Base-by-base conservation (phyloP, 2,797 vertebrate genomes). In the Catostomus latipinnis region DNA sequence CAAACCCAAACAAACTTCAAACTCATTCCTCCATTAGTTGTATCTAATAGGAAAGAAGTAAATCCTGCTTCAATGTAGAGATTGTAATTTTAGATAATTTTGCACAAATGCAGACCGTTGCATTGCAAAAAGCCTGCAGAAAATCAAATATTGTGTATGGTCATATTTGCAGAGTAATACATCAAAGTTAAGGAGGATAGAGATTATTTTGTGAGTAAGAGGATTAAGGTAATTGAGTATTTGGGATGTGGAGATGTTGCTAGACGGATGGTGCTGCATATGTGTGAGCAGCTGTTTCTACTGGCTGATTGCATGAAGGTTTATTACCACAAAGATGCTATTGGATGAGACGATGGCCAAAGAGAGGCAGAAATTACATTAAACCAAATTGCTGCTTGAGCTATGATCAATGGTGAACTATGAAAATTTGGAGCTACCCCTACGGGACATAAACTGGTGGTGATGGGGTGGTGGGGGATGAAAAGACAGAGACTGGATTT, bases 211-310 rank as follows among this genome's bases (percentile, higher is more conserved):
- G 73, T 66, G 67, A 63, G 69, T 76, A 65, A 70, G 83, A 75
- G 70, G 81, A 82, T 82, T 76, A 68, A 60, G 62, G 72, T 84
- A 79, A 84, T 82, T 82, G 80, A 71, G 83, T 71, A 66, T 77
- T 82, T 77, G 65, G 57, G 34, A 34, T 34, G 34, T 4, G 34
- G 65, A 78, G 65, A 70, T 45, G 71, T 65, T 61, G n/a, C 69
- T 65, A 8, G 63, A 78, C 14, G 50, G 70, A 62, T 22, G 6
- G 61, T 34, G 18, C 5, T 43, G 50, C 54, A 45, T 48, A 48
- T 71, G 67, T n/a, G 6, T 22, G 16, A 72, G 76, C 67, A 78
- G 34, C 68, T 57, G 52, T 8, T 63, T 46, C 49, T 52, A 8
- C 66, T 53, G 68, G 49, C 49, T 46, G 49, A 57, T 18, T 52